Percentiles rank a stretch among this genome's conserved stretches.
Conservation (phyloP, 2,797 vertebrate species). For the Iguana delicatissima region DNA sequence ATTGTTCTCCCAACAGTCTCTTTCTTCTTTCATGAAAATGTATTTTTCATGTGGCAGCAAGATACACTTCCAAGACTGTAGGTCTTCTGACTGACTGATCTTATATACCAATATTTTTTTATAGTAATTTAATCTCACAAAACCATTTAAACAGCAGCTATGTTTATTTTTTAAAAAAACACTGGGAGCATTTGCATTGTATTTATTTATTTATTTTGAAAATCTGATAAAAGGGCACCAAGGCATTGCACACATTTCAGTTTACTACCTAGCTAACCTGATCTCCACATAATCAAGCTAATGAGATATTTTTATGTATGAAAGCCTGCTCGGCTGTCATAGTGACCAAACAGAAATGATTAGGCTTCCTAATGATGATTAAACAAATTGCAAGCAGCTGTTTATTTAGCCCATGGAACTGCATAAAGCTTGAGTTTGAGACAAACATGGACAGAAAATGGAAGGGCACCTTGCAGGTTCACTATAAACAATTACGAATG, state of each 20-base stretch:
- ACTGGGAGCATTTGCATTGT: background rate
- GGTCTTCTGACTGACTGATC: background rate
- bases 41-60: background rate
- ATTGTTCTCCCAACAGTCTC: background rate
- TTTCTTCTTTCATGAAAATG: background rate
- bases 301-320: constrained; percentile 11
- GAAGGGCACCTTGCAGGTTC: background rate
- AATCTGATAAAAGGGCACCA: background rate
- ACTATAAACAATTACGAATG: background rate
- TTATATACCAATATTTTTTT: background rate
- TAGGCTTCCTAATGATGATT: constrained; percentile 19
- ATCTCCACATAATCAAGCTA: constrained; percentile 7
- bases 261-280: background rate
- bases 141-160: background rate
- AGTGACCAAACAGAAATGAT: background rate
- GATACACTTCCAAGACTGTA: background rate
- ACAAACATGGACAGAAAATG: background rate
- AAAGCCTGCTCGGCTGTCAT: background rate
- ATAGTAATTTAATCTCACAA: background rate
- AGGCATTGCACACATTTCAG: background rate
- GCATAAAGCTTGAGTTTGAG: constrained; percentile 4
- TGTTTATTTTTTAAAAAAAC: background rate
- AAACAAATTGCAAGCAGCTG: constrained; percentile 35
- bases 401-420: constrained; percentile 30
- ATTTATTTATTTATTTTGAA: background rate